Evolutionary conservation across 2,888 invertebrate genomes (phyloP), one percentile per base, ranked within the genome.

Genomic region (Ditula angustiorana): DNA sequence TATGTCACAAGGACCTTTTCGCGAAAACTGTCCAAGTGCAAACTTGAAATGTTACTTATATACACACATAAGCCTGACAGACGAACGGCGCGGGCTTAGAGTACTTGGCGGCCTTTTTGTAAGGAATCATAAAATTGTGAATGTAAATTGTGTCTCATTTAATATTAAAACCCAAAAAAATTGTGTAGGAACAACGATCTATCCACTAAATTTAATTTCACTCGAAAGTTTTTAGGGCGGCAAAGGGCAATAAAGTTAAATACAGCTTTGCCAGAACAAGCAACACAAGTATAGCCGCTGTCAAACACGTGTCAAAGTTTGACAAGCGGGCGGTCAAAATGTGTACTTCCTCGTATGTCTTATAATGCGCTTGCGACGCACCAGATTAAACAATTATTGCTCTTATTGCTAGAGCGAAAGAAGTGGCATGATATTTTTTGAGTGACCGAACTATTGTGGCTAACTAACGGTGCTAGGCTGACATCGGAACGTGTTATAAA

Each of bases 291-390:
- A 61, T 67, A 68, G 44, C 62, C 67, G 71, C 68, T 72, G 76
- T 77, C 75, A 77, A 74, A 70, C 67, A 68, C 66, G 50, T 69
- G 68, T 70, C 64, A 67, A 60, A 67, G 68, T 75, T 76, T 76
- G 78, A 79, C 79, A 76, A 66, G 76, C 70, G 67, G 68, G 70
- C 69, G 69, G 67, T 69, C 64, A 69, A 69, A 68, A 69, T 70
- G 67, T 66, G 61, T 67, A 65, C 65, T 64, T 59, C 65, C 66
- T 58, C 50, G 41, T 63, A 50, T 23, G 37, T 26, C 16, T 49
- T 11, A 63, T 11, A 41, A 47, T 56, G 24, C 26, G 11, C 44
- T 24, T 41, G 16, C 33, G 2, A 19, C 50, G 44, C 16, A 28
- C 4, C 5, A 1, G 8, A 11, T 41, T 19, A 47, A n/a, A 24